Percentiles rank a stretch among this genome's conserved stretches.
These are phyloP conservation scores for Propsilocerus akamusi DNA, from an alignment of 1,140 invertebrate species.

Conservation along the genomic window DNA sequence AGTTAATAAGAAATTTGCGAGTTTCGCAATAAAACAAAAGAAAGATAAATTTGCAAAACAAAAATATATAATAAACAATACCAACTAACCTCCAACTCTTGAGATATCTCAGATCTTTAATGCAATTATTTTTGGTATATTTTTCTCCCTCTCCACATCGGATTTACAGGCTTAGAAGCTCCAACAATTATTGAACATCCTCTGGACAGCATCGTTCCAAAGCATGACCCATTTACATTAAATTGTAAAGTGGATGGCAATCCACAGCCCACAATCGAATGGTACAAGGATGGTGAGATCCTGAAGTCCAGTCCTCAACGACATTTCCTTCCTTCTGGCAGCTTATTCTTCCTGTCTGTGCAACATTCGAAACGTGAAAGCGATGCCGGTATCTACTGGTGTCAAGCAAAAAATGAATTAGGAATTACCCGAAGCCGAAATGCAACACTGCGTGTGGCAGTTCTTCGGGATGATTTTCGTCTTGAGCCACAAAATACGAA, in stretches of 20 bases:
- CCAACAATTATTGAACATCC: constrained; percentile 57
- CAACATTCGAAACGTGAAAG: constrained; percentile 49
- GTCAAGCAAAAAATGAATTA: constrained; percentile 63
- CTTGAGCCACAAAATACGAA: constrained; percentile 51
- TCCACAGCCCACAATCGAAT: constrained; percentile 38
- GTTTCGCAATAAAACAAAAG: too few species aligned
- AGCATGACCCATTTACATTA: constrained; percentile 43
- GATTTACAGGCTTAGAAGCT: constrained; percentile 29
- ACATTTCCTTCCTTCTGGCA: constrained; percentile 40
- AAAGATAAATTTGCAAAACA: too few species aligned
- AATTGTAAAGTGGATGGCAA: constrained; percentile 45
- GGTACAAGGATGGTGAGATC: constrained; percentile 42
- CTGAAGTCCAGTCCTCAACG: constrained; percentile 31
- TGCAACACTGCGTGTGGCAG: constrained; percentile 73
- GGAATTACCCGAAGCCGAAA: constrained; percentile 61
- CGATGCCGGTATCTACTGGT: constrained; percentile 73
- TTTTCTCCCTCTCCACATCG: constrained; percentile 4
- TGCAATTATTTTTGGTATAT: background rate
- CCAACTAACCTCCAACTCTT: too few species aligned
- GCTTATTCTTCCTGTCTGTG: constrained; percentile 54
- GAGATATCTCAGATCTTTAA: too few species aligned
- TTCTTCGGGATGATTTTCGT: constrained; percentile 68
- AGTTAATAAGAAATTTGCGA: too few species aligned
- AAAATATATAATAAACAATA: too few species aligned
- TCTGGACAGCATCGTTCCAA: constrained; percentile 45